Percentiles rank a stretch among this genome's conserved stretches.
Evolutionary conservation across 2,888 invertebrate genomes (phyloP).

Genomic region (Luperina testacea): DNA sequence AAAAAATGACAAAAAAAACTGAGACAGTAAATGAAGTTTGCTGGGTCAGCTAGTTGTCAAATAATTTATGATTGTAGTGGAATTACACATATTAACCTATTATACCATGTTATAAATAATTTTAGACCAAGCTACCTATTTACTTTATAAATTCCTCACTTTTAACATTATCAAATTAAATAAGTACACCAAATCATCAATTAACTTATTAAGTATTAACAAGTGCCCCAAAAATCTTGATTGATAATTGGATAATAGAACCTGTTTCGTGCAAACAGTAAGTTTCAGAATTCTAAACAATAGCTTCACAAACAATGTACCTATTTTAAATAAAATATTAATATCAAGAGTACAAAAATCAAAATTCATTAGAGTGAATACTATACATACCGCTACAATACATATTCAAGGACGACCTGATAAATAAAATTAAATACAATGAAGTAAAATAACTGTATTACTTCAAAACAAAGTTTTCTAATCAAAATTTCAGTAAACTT

Average conservation of each 20-base stretch:
- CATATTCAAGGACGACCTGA: conserved; percentile 37
- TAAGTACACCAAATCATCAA: not conserved
- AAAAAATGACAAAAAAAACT: too few relatives aligned
- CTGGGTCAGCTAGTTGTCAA: too few relatives aligned
- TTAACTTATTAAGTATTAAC: not conserved
- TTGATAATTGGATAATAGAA: not conserved
- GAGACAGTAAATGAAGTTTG: too few relatives aligned
- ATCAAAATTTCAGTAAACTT: conserved; percentile 3
- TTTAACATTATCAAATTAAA: not conserved
- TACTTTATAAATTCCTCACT: too few relatives aligned
- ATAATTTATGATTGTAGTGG: too few relatives aligned
- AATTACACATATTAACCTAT: too few relatives aligned
- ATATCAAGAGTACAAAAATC: not conserved
- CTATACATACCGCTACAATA: conserved; percentile 12
- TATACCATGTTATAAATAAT: too few relatives aligned
- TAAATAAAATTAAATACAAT: conserved; percentile 7
- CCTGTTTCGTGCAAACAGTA: not conserved
- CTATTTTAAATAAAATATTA: not conserved
- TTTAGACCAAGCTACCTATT: not conserved
- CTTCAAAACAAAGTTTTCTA: conserved; percentile 31
- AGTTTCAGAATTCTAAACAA: not conserved
- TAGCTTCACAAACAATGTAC: not conserved
- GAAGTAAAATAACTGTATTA: conserved; percentile 1
- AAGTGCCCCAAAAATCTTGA: not conserved
- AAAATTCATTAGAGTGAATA: not conserved